Evolutionary conservation across 2,797 vertebrate genomes (phyloP).

Genomic region (Premnoplex brunnescens): DNA sequence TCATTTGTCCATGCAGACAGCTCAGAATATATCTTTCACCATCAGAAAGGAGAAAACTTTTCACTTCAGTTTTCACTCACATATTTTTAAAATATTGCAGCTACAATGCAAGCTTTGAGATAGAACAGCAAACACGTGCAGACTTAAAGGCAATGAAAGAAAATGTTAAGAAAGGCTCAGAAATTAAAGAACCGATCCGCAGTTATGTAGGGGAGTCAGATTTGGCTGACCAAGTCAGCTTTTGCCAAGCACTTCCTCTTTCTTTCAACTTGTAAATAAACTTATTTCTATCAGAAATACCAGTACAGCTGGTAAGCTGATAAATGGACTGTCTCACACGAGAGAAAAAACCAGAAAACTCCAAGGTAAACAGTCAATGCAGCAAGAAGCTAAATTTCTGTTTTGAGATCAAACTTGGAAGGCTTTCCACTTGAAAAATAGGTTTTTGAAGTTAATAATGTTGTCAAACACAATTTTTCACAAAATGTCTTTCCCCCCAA

Average conservation of each 20-base stretch:
- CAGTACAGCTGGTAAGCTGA: background rate
- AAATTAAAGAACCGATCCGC: background rate
- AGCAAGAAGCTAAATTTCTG: background rate
- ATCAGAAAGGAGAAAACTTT: background rate
- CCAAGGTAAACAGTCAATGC: background rate
- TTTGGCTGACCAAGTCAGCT: background rate
- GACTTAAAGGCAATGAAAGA: background rate
- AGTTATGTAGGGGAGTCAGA: background rate
- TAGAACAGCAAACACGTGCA: rapidly evolving
- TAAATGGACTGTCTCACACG: background rate
- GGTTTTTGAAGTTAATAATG: background rate
- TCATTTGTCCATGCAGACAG: background rate
- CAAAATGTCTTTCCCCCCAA: background rate
- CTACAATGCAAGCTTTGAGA: background rate
- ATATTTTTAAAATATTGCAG: background rate
- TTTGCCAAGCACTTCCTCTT: background rate
- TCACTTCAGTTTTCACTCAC: background rate
- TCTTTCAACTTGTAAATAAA: background rate
- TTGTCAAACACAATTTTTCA: background rate
- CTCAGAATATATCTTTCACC: background rate
- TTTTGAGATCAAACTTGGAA: background rate
- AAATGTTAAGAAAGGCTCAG: background rate
- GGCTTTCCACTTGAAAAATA: background rate
- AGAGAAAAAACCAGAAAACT: background rate
- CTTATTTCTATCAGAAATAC: background rate